These are phyloP conservation scores for Meloe dianella DNA, from an alignment of 2,888 invertebrate genomes.

Conservation along the genomic window DNA sequence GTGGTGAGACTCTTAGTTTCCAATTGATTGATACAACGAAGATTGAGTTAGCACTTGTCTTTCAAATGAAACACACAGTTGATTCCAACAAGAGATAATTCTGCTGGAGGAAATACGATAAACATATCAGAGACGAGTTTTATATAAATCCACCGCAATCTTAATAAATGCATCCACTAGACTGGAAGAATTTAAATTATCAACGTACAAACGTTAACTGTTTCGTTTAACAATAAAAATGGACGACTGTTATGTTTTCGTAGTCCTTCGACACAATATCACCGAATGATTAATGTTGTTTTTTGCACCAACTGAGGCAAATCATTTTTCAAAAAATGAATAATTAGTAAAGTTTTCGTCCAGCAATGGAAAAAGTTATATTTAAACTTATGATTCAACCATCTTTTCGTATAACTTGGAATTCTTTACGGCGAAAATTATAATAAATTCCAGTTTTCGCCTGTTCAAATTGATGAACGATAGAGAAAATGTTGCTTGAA, in stretches of 20 bases:
- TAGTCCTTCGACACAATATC: too few species aligned
- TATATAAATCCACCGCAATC: too few species aligned
- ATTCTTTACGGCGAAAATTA: not conserved
- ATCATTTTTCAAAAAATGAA: not conserved
- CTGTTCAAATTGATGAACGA: not conserved
- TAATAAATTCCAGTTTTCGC: not conserved
- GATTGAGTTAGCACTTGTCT: constrained; percentile 5
- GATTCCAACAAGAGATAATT: not conserved
- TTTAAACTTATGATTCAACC: not conserved
- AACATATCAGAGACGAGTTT: too few species aligned
- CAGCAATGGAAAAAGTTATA: not conserved
- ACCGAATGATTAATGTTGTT: not conserved
- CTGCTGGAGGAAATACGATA: too few species aligned
- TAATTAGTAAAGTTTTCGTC: not conserved
- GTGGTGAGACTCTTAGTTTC: not conserved
- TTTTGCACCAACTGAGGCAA: not conserved
- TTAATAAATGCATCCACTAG: constrained; percentile 30
- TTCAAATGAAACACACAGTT: not conserved
- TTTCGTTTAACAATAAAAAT: not conserved
- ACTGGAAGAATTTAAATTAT: constrained; percentile 28
- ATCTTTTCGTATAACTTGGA: not conserved
- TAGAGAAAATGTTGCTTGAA: not conserved
- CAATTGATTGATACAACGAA: not conserved
- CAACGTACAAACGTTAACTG: constrained; percentile 13
- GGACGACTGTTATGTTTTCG: not conserved